Base-by-base conservation (phyloP, 2,888 invertebrate genomes). In the Rambutsinella grinnellia region DNA sequence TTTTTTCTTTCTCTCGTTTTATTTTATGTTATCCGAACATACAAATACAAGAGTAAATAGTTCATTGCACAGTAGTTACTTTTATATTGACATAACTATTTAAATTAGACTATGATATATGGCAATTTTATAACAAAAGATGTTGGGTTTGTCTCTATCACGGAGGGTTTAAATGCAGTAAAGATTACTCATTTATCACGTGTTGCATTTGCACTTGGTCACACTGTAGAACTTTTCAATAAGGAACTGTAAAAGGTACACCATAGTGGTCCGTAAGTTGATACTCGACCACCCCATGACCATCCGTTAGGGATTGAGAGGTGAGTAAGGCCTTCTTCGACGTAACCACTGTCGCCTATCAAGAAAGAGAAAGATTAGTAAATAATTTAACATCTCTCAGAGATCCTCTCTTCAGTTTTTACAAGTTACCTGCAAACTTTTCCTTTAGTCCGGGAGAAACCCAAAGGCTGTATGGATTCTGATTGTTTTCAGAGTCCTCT, bases 231-330 rank as follows among this genome's bases (percentile, higher is more conserved):
- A 36, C 5, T 36, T 5, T 5, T 36, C 6, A 13, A 13, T 36
- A 79, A 63, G 47, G 84, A 85, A 13, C 80, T 81, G 78, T 87
- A 89, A 68, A 91, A 87, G 86, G 94, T 93, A n/a, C 90, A 90
- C 92, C 93, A 94, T 1, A 93, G 87, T 1, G 94, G 94, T 84
- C 91, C 93, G 86, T 90, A 91, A 46, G 91, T 90, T 26, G 93
- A 93, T 1, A 91, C 93, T 0, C 91, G 89, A 0, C 94, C 94
- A 13, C 93, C 93, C 94, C 93, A 94, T 19, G 90, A 90, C 94
- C 94, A 94, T 3, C 93, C 93, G n/a, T 91, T 89, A 0, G 94
- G 94, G 80, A 94, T 94, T 58, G 93, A 93, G 65, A 93, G 87
- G 85, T 93, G 93, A 72, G 90, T 90, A 51, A 94, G 87, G 0